A percentile compares a stretch with the other conserved stretches of the same genome.
phyloP scores from a whole-genome alignment of 2,113 vertebrate genomes.

The Phalacrocorax pelagicus region DNA sequence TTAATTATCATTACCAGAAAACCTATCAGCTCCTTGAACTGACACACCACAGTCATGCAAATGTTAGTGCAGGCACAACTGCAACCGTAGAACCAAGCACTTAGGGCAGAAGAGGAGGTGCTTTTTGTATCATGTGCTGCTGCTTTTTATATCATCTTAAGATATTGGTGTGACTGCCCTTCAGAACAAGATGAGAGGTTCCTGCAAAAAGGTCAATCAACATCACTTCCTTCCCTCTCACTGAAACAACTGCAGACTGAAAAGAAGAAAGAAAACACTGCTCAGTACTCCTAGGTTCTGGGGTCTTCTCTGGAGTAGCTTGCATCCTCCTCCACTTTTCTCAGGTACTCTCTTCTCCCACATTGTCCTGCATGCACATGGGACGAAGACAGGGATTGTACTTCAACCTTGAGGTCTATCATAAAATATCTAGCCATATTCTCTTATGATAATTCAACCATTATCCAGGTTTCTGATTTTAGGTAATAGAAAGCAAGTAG shows the following conservation, averaged over 20 bases:
- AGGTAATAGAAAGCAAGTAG: neutral
- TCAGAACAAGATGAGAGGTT: neutral
- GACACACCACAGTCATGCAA: neutral
- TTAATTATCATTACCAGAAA: neutral
- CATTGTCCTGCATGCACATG: neutral
- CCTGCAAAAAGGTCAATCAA: neutral
- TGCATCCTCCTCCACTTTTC: neutral
- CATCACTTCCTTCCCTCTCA: neutral
- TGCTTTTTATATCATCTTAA: neutral
- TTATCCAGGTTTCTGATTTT: neutral
- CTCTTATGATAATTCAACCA: neutral
- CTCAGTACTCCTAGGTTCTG: neutral
- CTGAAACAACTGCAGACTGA: neutral
- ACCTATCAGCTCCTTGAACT: neutral
- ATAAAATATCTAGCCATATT: neutral
- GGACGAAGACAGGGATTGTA: neutral
- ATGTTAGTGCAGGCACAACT: neutral
- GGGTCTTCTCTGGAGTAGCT: neutral
- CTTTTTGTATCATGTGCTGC: neutral
- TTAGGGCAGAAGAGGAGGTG: neutral
- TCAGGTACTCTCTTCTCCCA: neutral
- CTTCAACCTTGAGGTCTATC: neutral
- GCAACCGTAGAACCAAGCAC: neutral
- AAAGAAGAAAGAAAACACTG: neutral
- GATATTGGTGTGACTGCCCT: neutral